A percentile compares a stretch with the other conserved stretches of the same genome.
Evolutionary conservation across 1,140 invertebrate species (phyloP).

Genomic region (Hycleus cichorii): DNA sequence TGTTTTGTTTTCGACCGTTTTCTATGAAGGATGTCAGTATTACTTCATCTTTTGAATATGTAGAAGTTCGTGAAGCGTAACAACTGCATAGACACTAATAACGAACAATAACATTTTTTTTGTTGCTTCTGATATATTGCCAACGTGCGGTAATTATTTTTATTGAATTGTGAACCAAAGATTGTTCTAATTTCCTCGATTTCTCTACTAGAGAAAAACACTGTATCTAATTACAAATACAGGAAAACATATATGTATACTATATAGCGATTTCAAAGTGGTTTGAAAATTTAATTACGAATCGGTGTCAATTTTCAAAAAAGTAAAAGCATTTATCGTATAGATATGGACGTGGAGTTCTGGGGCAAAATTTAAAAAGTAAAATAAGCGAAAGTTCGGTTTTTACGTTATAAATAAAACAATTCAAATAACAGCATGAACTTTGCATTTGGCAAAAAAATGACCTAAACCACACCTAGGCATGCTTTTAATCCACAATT

Average conservation of each 20-base stretch:
- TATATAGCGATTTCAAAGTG: no score
- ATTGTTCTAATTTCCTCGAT: no score
- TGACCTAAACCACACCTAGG: constrained; percentile 1
- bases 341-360: background rate
- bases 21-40: constrained; percentile 12
- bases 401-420: background rate
- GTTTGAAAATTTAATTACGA: no score
- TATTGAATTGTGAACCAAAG: no score
- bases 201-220: no score
- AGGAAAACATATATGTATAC: no score
- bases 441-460: constrained; percentile 1
- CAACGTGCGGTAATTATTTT: no score
- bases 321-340: constrained; percentile 2
- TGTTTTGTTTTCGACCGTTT: no score
- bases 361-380: background rate
- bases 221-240: no score
- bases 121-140: no score
- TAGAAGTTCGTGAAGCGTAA: constrained; percentile 9
- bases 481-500: background rate
- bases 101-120: constrained; percentile 6
- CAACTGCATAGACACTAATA: constrained; percentile 3
- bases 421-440: constrained; percentile 7
- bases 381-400: constrained; percentile 2
- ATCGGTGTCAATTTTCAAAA: background rate
- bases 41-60: constrained; percentile 9